phyloP scores from a whole-genome alignment of 2,888 invertebrate species.

The Monopis laevigella region DNA sequence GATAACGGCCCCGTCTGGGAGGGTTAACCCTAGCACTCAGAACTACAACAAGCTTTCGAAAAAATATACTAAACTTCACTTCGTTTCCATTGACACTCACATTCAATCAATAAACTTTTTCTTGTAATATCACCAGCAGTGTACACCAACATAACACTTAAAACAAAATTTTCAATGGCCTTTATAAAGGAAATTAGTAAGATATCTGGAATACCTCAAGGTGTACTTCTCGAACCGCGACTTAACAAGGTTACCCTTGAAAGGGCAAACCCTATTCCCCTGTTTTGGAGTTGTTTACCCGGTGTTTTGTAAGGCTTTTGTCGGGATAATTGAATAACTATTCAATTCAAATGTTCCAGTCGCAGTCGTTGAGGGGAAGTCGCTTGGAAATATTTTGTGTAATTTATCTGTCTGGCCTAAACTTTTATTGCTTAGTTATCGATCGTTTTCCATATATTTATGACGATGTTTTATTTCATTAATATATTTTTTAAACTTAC shows the following conservation, averaged over 20 bases:
- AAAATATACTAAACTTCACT: not conserved
- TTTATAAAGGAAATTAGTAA: conserved; percentile 7
- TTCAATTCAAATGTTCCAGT: conserved; percentile 23
- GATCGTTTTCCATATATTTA: no score
- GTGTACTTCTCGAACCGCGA: conserved; percentile 27
- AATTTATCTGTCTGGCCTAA: conserved; percentile 3
- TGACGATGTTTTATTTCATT: no score
- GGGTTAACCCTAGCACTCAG: conserved; percentile 10
- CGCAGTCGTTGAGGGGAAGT: conserved; percentile 28
- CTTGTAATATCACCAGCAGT: no score
- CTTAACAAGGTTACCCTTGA: conserved; percentile 39
- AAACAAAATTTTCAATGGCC: no score
- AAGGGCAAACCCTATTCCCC: conserved; percentile 40
- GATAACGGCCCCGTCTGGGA: conserved; percentile 35
- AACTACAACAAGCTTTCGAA: not conserved
- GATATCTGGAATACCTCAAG: conserved; percentile 10
- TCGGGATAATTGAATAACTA: conserved; percentile 38
- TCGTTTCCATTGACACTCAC: not conserved
- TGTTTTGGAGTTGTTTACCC: conserved; percentile 35
- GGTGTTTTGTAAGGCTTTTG: conserved; percentile 27
- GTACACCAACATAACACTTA: no score
- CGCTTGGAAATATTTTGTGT: conserved; percentile 19
- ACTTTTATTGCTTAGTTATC: no score
- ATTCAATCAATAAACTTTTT: not conserved
- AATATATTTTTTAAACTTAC: no score